Conservation (phyloP, 2,113 vertebrate genomes). For the Tinamus guttatus region DNA sequence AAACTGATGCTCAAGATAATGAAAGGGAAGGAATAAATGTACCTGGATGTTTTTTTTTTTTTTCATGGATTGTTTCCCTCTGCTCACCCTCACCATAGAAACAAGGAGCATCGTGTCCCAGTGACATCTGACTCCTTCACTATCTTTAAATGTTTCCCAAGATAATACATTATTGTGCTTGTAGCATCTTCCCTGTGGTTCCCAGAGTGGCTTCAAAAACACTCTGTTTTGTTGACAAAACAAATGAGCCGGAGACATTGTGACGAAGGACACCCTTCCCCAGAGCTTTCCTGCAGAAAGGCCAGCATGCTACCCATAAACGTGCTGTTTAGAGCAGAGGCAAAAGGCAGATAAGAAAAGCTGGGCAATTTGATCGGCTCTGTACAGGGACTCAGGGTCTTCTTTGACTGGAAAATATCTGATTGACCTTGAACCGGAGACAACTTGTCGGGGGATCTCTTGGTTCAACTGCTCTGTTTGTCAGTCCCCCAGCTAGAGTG, state of each 20-base stretch:
- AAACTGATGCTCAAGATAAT: not conserved
- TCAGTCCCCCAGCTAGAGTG: not conserved
- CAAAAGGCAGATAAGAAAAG: conserved; percentile 30
- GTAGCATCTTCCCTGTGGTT: conserved; percentile 7
- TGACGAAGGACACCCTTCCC: not conserved
- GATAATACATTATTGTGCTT: conserved; percentile 38
- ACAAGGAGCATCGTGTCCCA: not conserved
- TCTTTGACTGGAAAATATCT: conserved; percentile 47
- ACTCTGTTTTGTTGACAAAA: conserved; percentile 48
- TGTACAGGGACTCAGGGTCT: not conserved
- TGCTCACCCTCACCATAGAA: conserved; percentile 33
- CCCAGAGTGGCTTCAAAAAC: not conserved
- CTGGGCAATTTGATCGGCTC: not conserved
- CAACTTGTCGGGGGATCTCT: not conserved
- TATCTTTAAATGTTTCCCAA: not conserved
- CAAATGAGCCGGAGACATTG: conserved; percentile 15
- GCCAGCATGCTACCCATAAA: not conserved
- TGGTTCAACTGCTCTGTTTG: not conserved
- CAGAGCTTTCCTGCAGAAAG: not conserved
- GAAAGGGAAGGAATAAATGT: not conserved
- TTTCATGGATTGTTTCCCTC: not conserved
- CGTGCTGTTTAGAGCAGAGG: not conserved
- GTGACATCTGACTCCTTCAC: not conserved
- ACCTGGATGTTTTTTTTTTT: not conserved
- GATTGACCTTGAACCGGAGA: conserved; percentile 57